These are phyloP conservation scores for Drosophila navojoa DNA, from an alignment of 1,140 invertebrate genomes.

Conservation along the genomic window DNA sequence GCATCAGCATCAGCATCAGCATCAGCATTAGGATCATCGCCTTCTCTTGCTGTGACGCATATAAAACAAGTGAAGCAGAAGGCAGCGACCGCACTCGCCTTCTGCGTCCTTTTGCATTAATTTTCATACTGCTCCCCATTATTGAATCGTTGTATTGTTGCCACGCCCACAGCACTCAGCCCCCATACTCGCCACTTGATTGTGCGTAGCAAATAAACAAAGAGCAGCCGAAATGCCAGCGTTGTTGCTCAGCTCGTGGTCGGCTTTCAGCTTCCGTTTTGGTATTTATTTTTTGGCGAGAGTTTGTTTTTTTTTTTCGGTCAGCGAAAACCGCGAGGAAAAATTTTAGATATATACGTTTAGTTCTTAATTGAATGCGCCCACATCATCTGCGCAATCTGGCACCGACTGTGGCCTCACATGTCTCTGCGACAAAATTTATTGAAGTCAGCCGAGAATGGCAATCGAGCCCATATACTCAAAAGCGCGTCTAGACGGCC, in stretches of 20 bases:
- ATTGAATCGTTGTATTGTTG: conserved; percentile 54
- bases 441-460: conserved; percentile 52
- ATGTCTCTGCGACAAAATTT: conserved; percentile 50
- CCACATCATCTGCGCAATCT: conserved; percentile 28
- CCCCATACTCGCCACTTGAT: conserved; percentile 34
- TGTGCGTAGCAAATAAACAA: conserved; percentile 76
- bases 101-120: conserved; percentile 67
- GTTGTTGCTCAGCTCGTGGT: conserved; percentile 25
- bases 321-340: conserved; percentile 38
- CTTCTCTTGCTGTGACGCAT: conserved; percentile 19
- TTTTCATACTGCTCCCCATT: conserved; percentile 73
- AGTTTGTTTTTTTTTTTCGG: conserved; percentile 25
- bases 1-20: conserved; percentile 6
- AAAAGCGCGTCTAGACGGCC: conserved; percentile 62
- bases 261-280: conserved; percentile 59
- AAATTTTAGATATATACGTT: conserved; percentile 53
- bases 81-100: conserved; percentile 32
- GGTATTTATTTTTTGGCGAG: conserved; percentile 50
- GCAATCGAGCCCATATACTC: conserved; percentile 46
- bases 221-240: conserved; percentile 57
- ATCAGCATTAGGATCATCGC: conserved; percentile 21
- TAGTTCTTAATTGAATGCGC: conserved; percentile 72
- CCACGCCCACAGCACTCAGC: background rate
- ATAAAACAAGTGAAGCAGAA: conserved; percentile 38
- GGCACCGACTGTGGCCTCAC: conserved; percentile 42